Evolutionary conservation across 2,797 vertebrate genomes (phyloP), one percentile per base, ranked within the genome.

Genomic region (Myripristis jacobus): DNA sequence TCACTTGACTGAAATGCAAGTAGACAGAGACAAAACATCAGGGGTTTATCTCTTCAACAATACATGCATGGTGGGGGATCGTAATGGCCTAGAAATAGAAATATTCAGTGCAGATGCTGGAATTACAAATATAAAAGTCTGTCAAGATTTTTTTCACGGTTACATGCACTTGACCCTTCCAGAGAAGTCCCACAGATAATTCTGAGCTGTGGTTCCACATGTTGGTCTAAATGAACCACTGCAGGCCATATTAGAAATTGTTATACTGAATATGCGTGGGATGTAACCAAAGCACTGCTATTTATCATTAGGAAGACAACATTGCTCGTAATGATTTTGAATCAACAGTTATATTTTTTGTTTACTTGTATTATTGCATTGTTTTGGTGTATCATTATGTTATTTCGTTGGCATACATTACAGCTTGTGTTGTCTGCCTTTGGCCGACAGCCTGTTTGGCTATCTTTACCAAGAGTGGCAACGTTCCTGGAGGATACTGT

Each of bases 1-100:
- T 67, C 50, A 66, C 47, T 68, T 75, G 73, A 85, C 38, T 78
- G 58, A 62, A 67, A 83, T 70, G 22, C 52, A 78, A 50, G 47
- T 56, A 12, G 66, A 68, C 80, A 76, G 41, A 65, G 48, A 77
- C 47, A 66, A 79, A 59, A 73, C 48, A 41, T 56, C 64, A 58
- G 76, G 38, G 66, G 72, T 70, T 79, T 52, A 66, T 74, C 60
- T 70, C 56, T 38, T 41, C 61, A 66, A 38, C 58, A 63, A 51
- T 36, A n/a, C 58, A 48, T 59, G 66, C 66, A 64, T 69, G 60
- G 70, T 65, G 22, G 5, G 24, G 67, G 55, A 55, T 60, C 50
- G 67, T 55, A 68, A 57, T 53, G 55, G 36, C 56, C 46, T 41
- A 52, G 50, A 62, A 79, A 74, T 64, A 60, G 69, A 71, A 15